These are phyloP conservation scores for Synanthedon myopaeformis DNA, from an alignment of 2,888 invertebrate genomes.

Conservation along the genomic window DNA sequence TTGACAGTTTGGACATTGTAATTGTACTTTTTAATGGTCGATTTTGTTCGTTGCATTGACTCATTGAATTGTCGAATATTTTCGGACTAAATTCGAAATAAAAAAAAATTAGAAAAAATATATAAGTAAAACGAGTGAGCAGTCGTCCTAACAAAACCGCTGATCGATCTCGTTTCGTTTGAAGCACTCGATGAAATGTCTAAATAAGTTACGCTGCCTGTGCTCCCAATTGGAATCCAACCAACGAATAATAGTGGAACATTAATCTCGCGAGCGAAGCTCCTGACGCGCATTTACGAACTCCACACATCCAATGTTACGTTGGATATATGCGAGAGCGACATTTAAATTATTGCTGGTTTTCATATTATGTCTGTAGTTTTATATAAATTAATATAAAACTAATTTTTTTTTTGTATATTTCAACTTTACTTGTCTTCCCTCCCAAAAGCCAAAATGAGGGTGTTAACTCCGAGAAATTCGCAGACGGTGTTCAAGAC, in stretches of 20 bases:
- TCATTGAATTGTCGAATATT: not conserved
- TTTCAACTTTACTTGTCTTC: too few species aligned
- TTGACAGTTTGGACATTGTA: not conserved
- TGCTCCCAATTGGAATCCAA: not conserved
- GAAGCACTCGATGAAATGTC: not conserved
- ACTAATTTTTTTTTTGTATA: too few species aligned
- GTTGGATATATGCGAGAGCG: too few species aligned
- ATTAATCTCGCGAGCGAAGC: constrained; percentile 2
- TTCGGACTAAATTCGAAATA: not conserved
- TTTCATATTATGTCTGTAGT: too few species aligned
- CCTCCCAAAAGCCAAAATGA: too few species aligned
- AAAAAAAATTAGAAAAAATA: too few species aligned
- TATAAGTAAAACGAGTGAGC: not conserved
- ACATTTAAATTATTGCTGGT: too few species aligned
- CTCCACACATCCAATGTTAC: too few species aligned
- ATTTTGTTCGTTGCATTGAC: not conserved
- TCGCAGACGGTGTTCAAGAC: too few species aligned
- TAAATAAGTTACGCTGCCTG: not conserved
- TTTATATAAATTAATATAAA: too few species aligned
- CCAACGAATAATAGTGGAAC: constrained; percentile 1
- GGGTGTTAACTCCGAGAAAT: too few species aligned
- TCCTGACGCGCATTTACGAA: not conserved
- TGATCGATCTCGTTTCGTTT: not conserved
- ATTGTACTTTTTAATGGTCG: not conserved
- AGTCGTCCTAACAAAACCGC: not conserved